phyloP scores from a whole-genome alignment of 2,113 vertebrate species.

The Ciconia boyciana region DNA sequence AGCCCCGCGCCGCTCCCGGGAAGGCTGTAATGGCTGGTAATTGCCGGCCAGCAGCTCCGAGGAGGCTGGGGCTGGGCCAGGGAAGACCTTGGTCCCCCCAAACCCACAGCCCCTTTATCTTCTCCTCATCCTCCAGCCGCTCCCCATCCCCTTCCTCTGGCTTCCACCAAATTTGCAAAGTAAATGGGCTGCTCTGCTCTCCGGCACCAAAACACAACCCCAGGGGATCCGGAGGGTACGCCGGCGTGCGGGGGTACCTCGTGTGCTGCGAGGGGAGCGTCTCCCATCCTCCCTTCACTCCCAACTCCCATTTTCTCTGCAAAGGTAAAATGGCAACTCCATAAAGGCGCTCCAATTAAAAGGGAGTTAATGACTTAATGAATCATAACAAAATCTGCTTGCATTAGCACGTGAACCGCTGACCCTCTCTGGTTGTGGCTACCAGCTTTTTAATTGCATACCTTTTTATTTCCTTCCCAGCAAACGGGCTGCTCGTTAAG shows the following conservation, averaged over 20 bases:
- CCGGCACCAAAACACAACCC: fast-evolving
- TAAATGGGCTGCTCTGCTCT: fast-evolving
- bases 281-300: neutral
- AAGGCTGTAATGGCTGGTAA: neutral
- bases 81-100: neutral
- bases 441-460: neutral
- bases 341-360: neutral
- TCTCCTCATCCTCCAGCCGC: neutral
- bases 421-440: neutral
- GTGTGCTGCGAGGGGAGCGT: fast-evolving
- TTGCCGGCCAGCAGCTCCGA: neutral
- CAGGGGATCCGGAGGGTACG: neutral
- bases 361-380: constrained; percentile 38
- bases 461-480: neutral
- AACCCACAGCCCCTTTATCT: neutral
- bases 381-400: neutral
- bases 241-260: fast-evolving
- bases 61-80: neutral
- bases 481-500: neutral
- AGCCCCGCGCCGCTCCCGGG: neutral
- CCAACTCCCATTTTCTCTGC: neutral
- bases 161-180: neutral
- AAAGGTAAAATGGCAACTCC: neutral
- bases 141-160: neutral
- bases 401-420: neutral